phyloP scores from a whole-genome alignment of 1,140 invertebrate species.

The Temnothorax curvispinosus region DNA sequence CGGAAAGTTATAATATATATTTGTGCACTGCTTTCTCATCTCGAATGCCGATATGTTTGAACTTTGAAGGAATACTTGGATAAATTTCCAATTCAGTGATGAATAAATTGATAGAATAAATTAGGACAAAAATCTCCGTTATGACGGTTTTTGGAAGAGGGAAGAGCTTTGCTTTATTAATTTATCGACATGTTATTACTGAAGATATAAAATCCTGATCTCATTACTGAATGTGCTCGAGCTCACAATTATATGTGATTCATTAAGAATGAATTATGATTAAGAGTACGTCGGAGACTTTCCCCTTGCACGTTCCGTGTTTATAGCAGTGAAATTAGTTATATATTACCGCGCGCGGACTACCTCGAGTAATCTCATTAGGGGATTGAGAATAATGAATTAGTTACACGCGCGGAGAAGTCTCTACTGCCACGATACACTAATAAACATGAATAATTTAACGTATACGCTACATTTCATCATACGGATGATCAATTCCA shows the following conservation, averaged over 20 bases:
- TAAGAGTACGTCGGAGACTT: conserved; percentile 1
- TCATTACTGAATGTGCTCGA: neutral
- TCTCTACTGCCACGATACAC: conserved; percentile 18
- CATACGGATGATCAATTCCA: neutral
- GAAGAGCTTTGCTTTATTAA: neutral
- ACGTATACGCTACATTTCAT: conserved; percentile 34
- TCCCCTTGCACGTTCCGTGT: neutral
- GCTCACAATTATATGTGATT: neutral
- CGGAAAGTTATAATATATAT: conserved; percentile 13
- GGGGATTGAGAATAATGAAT: conserved; percentile 59
- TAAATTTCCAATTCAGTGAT: conserved; percentile 1
- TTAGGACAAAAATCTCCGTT: neutral
- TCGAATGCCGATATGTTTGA: neutral
- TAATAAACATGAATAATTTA: conserved; percentile 56
- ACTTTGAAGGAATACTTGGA: neutral
- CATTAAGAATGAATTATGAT: conserved; percentile 42
- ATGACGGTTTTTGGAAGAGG: neutral
- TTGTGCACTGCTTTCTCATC: neutral
- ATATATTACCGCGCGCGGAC: conserved; percentile 33
- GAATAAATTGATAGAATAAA: neutral
- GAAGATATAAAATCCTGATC: conserved; percentile 15
- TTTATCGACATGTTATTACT: conserved; percentile 10
- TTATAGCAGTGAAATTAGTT: conserved; percentile 40
- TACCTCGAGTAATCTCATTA: conserved; percentile 53
- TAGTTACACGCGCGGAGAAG: conserved; percentile 34